These are phyloP conservation scores for Myzus persicae DNA, from an alignment of 1,140 invertebrate species.

Conservation along the genomic window DNA sequence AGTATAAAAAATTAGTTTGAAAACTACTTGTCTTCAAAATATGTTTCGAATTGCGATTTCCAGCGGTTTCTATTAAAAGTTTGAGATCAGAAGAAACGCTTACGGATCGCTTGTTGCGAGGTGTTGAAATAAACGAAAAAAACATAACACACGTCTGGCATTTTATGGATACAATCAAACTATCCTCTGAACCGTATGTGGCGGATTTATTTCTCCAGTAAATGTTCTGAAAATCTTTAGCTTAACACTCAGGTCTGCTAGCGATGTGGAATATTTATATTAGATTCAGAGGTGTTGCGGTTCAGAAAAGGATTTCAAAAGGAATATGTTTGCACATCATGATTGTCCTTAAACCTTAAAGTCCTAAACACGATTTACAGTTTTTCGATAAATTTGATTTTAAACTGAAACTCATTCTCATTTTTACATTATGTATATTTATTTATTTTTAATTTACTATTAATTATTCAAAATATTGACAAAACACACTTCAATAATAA, in stretches of 20 bases:
- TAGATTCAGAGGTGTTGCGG: neutral
- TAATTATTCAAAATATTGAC: neutral
- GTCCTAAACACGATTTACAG: neutral
- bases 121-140: neutral
- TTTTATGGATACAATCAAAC: slow-evolving; percentile 50
- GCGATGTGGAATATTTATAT: slow-evolving; percentile 30
- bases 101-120: neutral
- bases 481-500: neutral
- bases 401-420: neutral
- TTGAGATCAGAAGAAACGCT: neutral
- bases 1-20: neutral
- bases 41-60: neutral
- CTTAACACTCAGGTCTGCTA: neutral
- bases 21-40: neutral
- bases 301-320: neutral
- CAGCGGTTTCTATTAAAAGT: neutral
- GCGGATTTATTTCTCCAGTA: neutral
- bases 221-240: neutral
- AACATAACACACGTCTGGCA: neutral
- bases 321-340: neutral
- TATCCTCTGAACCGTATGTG: slow-evolving; percentile 17
- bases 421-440: neutral
- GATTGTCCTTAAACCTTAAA: neutral
- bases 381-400: neutral
- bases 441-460: neutral